Evolutionary conservation across 2,797 vertebrate species (phyloP).

Genomic region (Sternarchorhynchus goeldii): DNA sequence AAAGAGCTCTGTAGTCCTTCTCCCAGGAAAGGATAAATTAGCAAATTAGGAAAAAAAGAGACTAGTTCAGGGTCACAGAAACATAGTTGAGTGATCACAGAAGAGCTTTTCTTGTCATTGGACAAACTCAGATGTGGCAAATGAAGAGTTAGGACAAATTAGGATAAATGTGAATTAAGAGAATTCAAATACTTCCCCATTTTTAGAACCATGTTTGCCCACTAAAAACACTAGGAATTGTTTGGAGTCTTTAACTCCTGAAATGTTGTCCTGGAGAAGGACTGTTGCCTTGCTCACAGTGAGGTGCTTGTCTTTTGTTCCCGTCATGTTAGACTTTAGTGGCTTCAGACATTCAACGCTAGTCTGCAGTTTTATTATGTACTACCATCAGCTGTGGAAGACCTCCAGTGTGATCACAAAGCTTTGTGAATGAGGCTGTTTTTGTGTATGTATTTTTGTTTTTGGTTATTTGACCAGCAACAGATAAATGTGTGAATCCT

Average conservation of each 20-base stretch:
- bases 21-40: slow-evolving; percentile 48
- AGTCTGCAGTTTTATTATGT: slow-evolving; percentile 65
- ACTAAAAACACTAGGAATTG: background rate
- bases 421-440: slow-evolving; percentile 76
- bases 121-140: background rate
- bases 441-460: slow-evolving; percentile 65
- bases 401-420: slow-evolving; percentile 74
- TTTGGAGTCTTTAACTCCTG: background rate
- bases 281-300: slow-evolving; percentile 65
- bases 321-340: slow-evolving; percentile 66
- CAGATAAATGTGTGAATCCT: background rate
- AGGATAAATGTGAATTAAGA: background rate
- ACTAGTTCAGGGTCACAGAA: background rate
- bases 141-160: background rate
- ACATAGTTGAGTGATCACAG: background rate
- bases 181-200: background rate
- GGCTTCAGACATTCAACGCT: slow-evolving; percentile 52
- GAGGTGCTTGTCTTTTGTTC: slow-evolving; percentile 48
- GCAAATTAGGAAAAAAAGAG: slow-evolving; percentile 18
- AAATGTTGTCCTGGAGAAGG: slow-evolving; percentile 58
- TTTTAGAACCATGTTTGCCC: background rate
- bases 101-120: background rate
- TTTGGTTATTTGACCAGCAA: background rate
- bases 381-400: slow-evolving; percentile 69
- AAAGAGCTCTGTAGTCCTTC: slow-evolving; percentile 83